Base-by-base conservation (phyloP, 37 sponge, comb jelly and placozoan species). In the Axinella damicornis region DNA sequence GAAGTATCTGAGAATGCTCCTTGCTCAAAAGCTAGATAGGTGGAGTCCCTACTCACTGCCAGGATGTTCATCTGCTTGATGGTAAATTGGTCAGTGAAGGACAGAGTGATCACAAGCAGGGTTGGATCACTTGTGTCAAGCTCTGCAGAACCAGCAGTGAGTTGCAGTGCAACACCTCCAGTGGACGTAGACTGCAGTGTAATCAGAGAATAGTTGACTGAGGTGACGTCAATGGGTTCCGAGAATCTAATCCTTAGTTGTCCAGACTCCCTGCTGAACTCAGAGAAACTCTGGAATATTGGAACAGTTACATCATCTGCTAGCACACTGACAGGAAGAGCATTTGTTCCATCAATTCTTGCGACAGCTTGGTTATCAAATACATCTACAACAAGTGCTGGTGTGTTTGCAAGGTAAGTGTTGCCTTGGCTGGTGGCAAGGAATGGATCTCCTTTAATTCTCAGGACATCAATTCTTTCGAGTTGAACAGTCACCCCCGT, bases 1-100 rank as follows among this genome's bases (percentile, higher is more conserved):
- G 85, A 65, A n/a, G 91, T 84, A 71, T 93, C 96, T 64, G 61
- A 46, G 67, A 96, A 92, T n/a, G 95, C 81, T 27, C 56, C 82
- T 5, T 66, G 30, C 30, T 76, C 71, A 59, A 95, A 86, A 6
- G 83, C 65, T 16, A 95, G 65, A 72, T 79, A 95, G 22, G 92
- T 89, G 18, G 92, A 83, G 21, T 65, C 77, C 24, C 34, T 58
- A 46, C 58, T 85, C 1, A 91, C 78, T 53, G 92, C 95, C 27
- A 95, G 60, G 30, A 38, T 69, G 46, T 31, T 14, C 30, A 63
- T 60, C 21, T 82, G 74, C 65, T 89, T 89, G 75, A 95, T n/a
- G 22, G 71, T 65, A 35, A 95, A 80, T 52, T 85, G 86, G 83
- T 95, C 92, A 63, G 35, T 57, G 17, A 89, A 68, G 30, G 92